Evolutionary conservation across 2,797 vertebrate genomes (phyloP), one percentile per base, ranked within the genome.

Genomic region (Kryptopterus vitreolus): DNA sequence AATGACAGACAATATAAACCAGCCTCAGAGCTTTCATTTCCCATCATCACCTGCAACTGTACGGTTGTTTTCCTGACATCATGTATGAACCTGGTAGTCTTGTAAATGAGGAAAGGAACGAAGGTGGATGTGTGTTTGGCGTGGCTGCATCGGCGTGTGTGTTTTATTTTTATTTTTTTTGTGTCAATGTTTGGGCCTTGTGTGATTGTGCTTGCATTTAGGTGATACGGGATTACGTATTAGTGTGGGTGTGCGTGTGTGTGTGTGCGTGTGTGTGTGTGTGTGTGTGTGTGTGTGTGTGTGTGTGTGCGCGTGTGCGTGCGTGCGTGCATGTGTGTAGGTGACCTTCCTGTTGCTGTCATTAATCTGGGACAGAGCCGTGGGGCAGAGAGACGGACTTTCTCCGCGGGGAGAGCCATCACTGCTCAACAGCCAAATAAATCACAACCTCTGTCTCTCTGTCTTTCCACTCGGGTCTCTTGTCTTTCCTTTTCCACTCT

Each of bases 341-440:
- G 87, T 86, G 86, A 87, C 87, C 86, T 86, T 87, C 83, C 82
- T 83, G 78, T 83, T 77, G 82, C 80, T 80, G 84, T 83, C 87
- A 87, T 88, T 86, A 88, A 87, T 88, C 87, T 87, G 80, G 81
- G 86, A 85, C 83, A 71, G 73, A 82, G 87, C 83, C 78, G 77
- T 78, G 83, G 83, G 86, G 82, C 84, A 80, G 81, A 6, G 82
- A 84, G 86, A 87, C 69, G 69, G 75, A 85, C 86, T 86, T 85
- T 86, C 81, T 86, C 86, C 79, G 80, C 59, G 35, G 87, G 87
- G 87, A 88, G 85, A 87, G 79, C 82, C 85, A 81, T 86, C 79
- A 74, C 72, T 74, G 84, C 83, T 84, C 86, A 84, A 84, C 78
- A 83, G 83, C 85, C 86, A 86, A 87, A 88, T 88, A 88, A 88